Base-by-base conservation (phyloP, 2,888 invertebrate species). In the Ormia ochracea region DNA sequence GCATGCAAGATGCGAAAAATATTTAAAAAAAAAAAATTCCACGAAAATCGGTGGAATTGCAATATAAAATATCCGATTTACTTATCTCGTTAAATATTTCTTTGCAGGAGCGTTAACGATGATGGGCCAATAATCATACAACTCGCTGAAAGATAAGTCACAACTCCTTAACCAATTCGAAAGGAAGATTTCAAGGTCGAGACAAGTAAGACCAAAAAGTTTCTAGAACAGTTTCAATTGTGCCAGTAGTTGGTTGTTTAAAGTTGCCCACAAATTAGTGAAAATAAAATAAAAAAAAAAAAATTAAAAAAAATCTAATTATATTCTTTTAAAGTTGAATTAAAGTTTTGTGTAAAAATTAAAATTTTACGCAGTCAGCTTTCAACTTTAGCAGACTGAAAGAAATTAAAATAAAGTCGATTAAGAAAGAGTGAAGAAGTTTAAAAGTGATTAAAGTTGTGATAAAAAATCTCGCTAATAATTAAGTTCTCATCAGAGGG, bases 81-180 rank as follows among this genome's bases (percentile, higher is more conserved):
- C 9, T 7, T 26, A 26, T 0, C 54, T 19, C 43, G 14, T 31
- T 31, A 31, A 26, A 50, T 31, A 31, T 41, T 59, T 72, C 50
- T 50, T 72, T 61, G 41, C 61, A 72, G 72, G 19, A 72, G 33
- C 17, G 43, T 63, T 63, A 54, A 19, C n/a, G 33, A 33, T 9
- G 17, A 61, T 43, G 33, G 41, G 21, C 31, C 41, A 58, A 41
- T 23, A 36, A 74, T 66, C 66, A 19, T 36, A 7, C n/a, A n/a
- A n/a, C n/a, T n/a, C n/a, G n/a, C n/a, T n/a, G n/a, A n/a, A n/a
- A n/a, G n/a, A n/a, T n/a, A n/a, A n/a, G n/a, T n/a, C n/a, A n/a
- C n/a, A n/a, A n/a, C n/a, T n/a, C n/a, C n/a, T n/a, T n/a, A n/a
- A n/a, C n/a, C n/a, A n/a, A n/a, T n/a, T n/a, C n/a, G n/a, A 33